These are phyloP conservation scores for Eupithecia exiguata DNA, from an alignment of 2,888 invertebrate species.

Conservation along the genomic window DNA sequence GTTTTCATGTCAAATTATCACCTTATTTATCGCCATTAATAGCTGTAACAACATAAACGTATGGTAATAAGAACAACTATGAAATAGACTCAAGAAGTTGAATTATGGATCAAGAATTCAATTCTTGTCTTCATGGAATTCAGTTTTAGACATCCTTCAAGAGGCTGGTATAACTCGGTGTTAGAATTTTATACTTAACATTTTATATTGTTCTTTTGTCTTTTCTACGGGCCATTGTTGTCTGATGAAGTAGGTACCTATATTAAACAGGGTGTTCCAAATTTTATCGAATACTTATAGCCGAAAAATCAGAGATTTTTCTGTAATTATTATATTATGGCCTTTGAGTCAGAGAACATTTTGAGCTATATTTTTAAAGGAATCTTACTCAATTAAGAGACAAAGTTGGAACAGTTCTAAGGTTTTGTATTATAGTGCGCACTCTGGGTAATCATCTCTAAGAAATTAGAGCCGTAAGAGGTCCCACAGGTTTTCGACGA, in stretches of 20 bases:
- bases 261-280: neutral
- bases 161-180: neutral
- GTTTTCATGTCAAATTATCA: constrained; percentile 1
- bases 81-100: neutral
- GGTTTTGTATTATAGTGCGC: too few relatives aligned
- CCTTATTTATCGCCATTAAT: constrained; percentile 1
- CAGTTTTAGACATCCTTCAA: constrained; percentile 1
- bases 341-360: neutral
- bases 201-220: neutral
- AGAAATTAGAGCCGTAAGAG: too few relatives aligned
- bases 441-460: too few relatives aligned
- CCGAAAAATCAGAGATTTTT: neutral
- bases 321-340: neutral
- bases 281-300: neutral
- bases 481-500: too few relatives aligned
- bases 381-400: neutral
- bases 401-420: too few relatives aligned
- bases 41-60: constrained; percentile 6
- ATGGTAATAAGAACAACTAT: constrained; percentile 1
- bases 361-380: neutral
- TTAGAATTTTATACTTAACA: neutral
- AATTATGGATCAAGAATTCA: neutral
- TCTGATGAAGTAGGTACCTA: neutral
- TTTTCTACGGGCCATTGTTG: neutral
- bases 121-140: neutral